Evolutionary conservation across 2,113 vertebrate genomes (phyloP).

Genomic region (Tamias sibiricus): DNA sequence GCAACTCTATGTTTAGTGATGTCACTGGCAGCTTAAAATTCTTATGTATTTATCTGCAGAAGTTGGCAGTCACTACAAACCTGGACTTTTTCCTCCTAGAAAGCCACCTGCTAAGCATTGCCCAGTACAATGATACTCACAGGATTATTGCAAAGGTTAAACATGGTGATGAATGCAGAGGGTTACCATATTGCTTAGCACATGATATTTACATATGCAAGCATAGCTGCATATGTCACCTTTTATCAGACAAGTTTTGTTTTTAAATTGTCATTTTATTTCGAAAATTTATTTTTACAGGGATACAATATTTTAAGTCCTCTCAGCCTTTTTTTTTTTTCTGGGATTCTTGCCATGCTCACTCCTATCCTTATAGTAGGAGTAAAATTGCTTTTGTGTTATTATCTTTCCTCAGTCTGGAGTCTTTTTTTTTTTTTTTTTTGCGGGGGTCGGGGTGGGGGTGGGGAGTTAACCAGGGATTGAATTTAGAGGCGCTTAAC

Average conservation of each 20-base stretch:
- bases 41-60: neutral
- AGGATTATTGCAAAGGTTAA: neutral
- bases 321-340: neutral
- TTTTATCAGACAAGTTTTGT: neutral
- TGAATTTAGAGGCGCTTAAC: no score
- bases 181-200: neutral
- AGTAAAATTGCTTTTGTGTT: neutral
- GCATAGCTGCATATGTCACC: neutral
- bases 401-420: neutral
- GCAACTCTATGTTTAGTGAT: neutral
- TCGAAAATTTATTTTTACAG: neutral
- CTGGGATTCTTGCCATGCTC: no score
- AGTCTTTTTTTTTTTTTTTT: neutral
- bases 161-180: neutral
- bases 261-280: neutral
- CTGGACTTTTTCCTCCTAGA: neutral
- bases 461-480: no score
- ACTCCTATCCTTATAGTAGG: neutral
- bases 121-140: neutral
- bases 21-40: neutral
- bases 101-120: neutral
- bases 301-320: neutral
- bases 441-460: no score
- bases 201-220: neutral
- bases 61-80: neutral